Conservation (phyloP, 1,140 invertebrate species). For the Diuraphis noxia region DNA sequence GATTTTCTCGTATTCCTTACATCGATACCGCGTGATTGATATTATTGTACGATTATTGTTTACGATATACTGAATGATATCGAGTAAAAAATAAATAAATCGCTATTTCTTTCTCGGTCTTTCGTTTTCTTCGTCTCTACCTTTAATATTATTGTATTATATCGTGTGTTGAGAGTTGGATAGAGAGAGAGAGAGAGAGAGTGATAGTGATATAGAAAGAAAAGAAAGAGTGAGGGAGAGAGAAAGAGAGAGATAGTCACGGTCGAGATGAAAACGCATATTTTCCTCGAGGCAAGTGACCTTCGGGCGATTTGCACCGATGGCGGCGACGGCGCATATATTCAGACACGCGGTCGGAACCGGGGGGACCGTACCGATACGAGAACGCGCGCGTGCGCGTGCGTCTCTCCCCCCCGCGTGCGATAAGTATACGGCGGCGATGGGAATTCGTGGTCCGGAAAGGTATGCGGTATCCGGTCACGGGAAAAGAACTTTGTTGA, state of each 20-base stretch:
- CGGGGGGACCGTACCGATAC: constrained; percentile 33
- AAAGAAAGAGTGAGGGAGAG: neutral
- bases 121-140: neutral
- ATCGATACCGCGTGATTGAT: neutral
- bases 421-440: neutral
- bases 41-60: neutral
- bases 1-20: neutral
- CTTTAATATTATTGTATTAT: neutral
- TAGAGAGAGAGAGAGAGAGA: neutral
- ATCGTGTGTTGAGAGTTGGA: neutral
- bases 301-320: constrained; percentile 23
- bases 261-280: constrained; percentile 44
- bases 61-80: neutral
- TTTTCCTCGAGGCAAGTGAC: constrained; percentile 34
- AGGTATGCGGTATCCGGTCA: constrained; percentile 50
- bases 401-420: neutral
- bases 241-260: neutral
- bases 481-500: constrained; percentile 41
- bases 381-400: neutral
- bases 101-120: neutral
- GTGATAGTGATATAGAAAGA: neutral
- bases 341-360: constrained; percentile 16
- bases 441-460: constrained; percentile 46
- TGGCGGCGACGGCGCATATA: neutral
- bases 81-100: neutral